Base-by-base conservation (phyloP, 2,113 vertebrate genomes). In the Paraplagusia blochii region DNA sequence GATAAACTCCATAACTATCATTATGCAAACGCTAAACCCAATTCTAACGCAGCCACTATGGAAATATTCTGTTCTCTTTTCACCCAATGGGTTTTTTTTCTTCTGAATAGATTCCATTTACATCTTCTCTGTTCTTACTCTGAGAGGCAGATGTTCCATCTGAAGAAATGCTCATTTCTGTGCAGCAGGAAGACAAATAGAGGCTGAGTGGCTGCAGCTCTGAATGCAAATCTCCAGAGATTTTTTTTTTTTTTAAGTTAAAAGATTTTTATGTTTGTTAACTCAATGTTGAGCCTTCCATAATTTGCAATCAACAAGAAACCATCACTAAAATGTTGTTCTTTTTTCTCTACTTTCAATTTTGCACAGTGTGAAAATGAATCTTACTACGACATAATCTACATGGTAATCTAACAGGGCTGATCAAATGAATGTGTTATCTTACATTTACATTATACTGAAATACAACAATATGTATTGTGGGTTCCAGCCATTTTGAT, bases 41-140 rank as follows among this genome's bases (percentile, higher is more conserved):
- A n/a, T n/a, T n/a, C n/a, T n/a, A n/a, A n/a, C n/a, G n/a, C n/a
- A n/a, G n/a, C n/a, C n/a, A n/a, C n/a, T n/a, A n/a, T 36, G 35
- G 5, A 38, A 10, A 34, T 46, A 54, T 36, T 43, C 44, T 36
- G 46, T 67, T 53, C 40, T 44, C 18, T 57, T 72, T 62, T 49
- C 38, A 44, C 58, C 39, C 63, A 63, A 78, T 62, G 44, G 22
- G 19, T 64, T 74, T 66, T 64, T 74, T 66, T 39, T 58, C 58
- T 45, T 58, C 47, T 19, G 49, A 45, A 58, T 59, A 22, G 43
- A 71, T 54, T 44, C 17, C 38, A 58, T 73, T 64, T 67, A 39
- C 61, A 60, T 70, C 29, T 18, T 33, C 54, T 29, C 48, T 53
- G 22, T 71, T n/a, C 49, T 63, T 44, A 50, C 44, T 59, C 17